Base-by-base conservation (phyloP, 2,113 vertebrate species). In the Melanotaenia duboulayi region DNA sequence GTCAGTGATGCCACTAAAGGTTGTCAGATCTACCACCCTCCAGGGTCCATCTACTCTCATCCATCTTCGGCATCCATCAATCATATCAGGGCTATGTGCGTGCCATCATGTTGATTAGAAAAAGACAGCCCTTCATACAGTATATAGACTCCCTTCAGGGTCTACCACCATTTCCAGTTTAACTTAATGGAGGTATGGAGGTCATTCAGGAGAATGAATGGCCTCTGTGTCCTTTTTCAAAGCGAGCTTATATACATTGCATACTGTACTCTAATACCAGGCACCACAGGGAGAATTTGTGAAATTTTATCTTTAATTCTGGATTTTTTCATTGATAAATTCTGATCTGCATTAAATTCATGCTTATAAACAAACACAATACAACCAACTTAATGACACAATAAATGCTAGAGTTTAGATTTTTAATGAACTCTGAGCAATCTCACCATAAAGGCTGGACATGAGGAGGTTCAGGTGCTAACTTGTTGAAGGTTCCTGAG, bases 91-190 rank as follows among this genome's bases (percentile, higher is more conserved):
- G 76, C 54, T 74, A 7, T 32, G 57, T 50, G 58, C 3, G 35
- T 74, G 82, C 82, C 72, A 72, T 90, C 68, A 68, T 81, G 69
- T 66, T 79, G 77, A 79, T 79, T 68, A 81, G 60, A 82, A 55
- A 11, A 46, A 14, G 58, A 56, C 57, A 74, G 70, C 72, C 44
- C 14, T 48, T 74, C 59, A 66, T 40, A 13, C 70, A 57, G 8
- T 76, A 67, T 44, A 77, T 75, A 56, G 67, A 80, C 72, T 66
- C 68, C 62, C 51, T 65, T 66, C 69, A 63, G 64, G 28, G 61
- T 68, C 56, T 8, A n/a, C 46, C 39, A 80, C 28, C 11, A 14
- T 71, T 56, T 56, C 44, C 62, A 71, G 63, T 61, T 82, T 10
- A 75, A 65, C 48, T 42, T 74, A 37, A 63, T 70, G 55, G 55